Conservation (phyloP, 2,888 invertebrate species). For the Operophtera brumata region DNA sequence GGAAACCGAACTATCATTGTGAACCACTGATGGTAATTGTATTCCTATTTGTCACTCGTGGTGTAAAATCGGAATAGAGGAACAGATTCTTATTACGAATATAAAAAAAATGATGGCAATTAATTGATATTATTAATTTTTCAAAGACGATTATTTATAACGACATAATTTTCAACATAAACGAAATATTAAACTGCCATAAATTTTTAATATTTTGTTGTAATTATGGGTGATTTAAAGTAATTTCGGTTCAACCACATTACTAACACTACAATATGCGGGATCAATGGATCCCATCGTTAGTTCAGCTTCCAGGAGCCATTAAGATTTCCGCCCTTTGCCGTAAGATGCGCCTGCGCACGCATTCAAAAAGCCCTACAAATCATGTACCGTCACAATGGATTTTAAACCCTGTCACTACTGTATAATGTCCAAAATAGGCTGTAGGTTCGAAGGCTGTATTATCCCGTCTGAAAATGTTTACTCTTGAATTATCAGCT, state of each 20-base stretch:
- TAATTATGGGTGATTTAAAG: slow-evolving; percentile 19
- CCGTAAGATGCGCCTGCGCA: slow-evolving; percentile 44
- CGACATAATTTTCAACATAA: no score
- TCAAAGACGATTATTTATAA: no score
- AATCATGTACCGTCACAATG: slow-evolving; percentile 16
- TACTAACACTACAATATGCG: slow-evolving; percentile 34
- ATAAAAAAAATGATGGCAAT: no score
- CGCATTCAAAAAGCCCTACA: slow-evolving; percentile 39
- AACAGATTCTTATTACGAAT: no score
- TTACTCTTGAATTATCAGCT: slow-evolving; percentile 27
- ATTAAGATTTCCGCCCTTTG: slow-evolving; percentile 78
- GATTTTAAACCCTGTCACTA: slow-evolving; percentile 35
- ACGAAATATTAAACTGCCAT: no score
- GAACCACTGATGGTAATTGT: no score
- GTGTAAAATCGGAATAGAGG: no score
- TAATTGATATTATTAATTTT: no score
- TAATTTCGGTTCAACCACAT: slow-evolving; percentile 24
- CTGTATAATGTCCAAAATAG: background rate
- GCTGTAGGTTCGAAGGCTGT: background rate
- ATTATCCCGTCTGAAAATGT: slow-evolving; percentile 11
- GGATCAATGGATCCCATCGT: slow-evolving; percentile 76
- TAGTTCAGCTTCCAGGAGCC: slow-evolving; percentile 76
- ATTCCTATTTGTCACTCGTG: no score
- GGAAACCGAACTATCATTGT: no score
- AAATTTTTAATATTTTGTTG: background rate